Conservation (phyloP, 2,113 vertebrate species). For the Monopterus albus region DNA sequence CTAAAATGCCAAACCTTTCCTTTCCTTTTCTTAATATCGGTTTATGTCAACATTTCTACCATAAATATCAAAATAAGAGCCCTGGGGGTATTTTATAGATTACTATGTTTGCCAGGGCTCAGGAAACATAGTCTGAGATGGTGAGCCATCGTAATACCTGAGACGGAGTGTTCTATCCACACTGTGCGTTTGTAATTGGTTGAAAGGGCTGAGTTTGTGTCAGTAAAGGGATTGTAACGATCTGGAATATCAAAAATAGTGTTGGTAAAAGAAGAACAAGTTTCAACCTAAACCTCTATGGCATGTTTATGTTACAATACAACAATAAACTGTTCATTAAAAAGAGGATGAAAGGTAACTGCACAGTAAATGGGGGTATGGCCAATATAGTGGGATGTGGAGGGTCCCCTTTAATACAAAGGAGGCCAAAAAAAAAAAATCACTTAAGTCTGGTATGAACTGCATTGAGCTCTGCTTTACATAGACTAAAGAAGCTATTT, state of each 20-base stretch:
- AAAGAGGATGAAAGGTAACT: constrained; percentile 30
- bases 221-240: constrained; percentile 91
- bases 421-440: not conserved
- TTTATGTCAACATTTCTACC: constrained; percentile 40
- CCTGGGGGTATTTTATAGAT: constrained; percentile 45
- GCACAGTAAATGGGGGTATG: constrained; percentile 24
- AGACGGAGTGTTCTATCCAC: constrained; percentile 87
- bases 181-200: constrained; percentile 87
- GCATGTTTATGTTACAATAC: constrained; percentile 49
- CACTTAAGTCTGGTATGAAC: constrained; percentile 30
- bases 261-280: constrained; percentile 79
- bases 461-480: constrained; percentile 11
- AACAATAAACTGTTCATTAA: constrained; percentile 50
- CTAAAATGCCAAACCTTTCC: constrained; percentile 43
- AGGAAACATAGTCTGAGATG: constrained; percentile 84
- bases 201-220: constrained; percentile 87
- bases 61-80: constrained; percentile 28
- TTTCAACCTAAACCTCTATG: constrained; percentile 69
- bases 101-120: constrained; percentile 77
- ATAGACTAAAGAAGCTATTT: constrained; percentile 23
- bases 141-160: constrained; percentile 86
- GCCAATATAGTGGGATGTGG: constrained; percentile 15
- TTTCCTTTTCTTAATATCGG: constrained; percentile 14
- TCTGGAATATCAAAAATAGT: constrained; percentile 89
- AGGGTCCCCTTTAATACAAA: constrained; percentile 3